A percentile compares a stretch with the other conserved stretches of the same genome.
These are phyloP conservation scores for Sphaerophoria rueppellii DNA, from an alignment of 2,888 invertebrate genomes.

Conservation along the genomic window DNA sequence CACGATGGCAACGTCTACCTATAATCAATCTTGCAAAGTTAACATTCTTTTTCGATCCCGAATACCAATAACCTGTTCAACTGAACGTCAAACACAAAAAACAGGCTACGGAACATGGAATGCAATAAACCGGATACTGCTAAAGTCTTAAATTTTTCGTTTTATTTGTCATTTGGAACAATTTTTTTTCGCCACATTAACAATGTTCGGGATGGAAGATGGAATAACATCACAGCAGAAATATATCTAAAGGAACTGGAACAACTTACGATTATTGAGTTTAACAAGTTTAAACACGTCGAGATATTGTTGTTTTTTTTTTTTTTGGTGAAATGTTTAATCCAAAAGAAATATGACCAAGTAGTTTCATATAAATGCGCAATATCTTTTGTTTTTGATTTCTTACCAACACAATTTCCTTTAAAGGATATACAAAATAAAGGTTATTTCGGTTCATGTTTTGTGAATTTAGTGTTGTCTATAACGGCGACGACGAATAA, in stretches of 20 bases:
- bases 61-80: conserved; percentile 55
- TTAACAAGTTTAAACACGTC: conserved; percentile 16
- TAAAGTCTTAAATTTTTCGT: conserved; percentile 45
- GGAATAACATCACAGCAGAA: not conserved
- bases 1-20: not conserved
- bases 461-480: too few species aligned
- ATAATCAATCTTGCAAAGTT: conserved; percentile 64
- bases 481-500: too few species aligned
- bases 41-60: conserved; percentile 59
- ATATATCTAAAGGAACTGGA: not conserved
- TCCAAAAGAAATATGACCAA: not conserved
- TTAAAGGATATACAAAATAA: too few species aligned
- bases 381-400: not conserved
- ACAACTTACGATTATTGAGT: not conserved
- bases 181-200: conserved; percentile 32
- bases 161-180: conserved; percentile 34
- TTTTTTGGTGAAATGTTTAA: conserved; percentile 4
- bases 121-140: conserved; percentile 43
- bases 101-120: conserved; percentile 23
- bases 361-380: not conserved
- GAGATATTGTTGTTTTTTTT: not conserved
- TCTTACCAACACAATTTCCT: too few species aligned
- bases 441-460: too few species aligned
- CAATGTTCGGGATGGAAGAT: conserved; percentile 4
- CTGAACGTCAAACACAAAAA: conserved; percentile 2